phyloP scores from a whole-genome alignment of 1,140 invertebrate genomes.

The Drosophila murphyi region DNA sequence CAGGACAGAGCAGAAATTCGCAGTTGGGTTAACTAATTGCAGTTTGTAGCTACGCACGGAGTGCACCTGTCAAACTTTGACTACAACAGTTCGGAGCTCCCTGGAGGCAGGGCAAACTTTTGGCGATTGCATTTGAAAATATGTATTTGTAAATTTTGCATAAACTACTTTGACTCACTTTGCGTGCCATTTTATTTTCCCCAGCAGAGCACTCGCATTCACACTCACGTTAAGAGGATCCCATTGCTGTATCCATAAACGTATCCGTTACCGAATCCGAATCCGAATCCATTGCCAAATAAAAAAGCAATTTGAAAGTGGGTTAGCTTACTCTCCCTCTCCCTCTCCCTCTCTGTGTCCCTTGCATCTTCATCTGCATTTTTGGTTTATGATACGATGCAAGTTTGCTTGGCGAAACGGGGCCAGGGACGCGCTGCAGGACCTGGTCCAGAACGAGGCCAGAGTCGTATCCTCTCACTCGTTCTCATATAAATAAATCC shows the following conservation, averaged over 20 bases:
- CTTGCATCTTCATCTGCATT: background rate
- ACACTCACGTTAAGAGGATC: slow-evolving; percentile 14
- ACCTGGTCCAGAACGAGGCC: slow-evolving; percentile 16
- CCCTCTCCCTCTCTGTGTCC: background rate
- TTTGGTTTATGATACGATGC: slow-evolving; percentile 5
- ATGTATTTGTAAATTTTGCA: slow-evolving; percentile 57
- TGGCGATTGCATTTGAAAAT: slow-evolving; percentile 31
- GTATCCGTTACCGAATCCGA: slow-evolving; percentile 52
- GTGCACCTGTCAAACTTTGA: slow-evolving; percentile 39
- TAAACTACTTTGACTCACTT: slow-evolving; percentile 60
- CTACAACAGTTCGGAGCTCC: slow-evolving; percentile 18
- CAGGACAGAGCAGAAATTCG: background rate
- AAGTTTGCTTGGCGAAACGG: slow-evolving; percentile 35
- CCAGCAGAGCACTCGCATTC: slow-evolving; percentile 14
- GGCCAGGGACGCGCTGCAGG: slow-evolving; percentile 26
- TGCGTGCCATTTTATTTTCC: slow-evolving; percentile 14
- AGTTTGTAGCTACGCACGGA: background rate
- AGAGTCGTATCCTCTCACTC: slow-evolving; percentile 21
- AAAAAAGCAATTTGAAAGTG: slow-evolving; percentile 78
- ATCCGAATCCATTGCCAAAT: slow-evolving; percentile 66
- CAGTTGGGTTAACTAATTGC: slow-evolving; percentile 31
- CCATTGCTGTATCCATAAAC: slow-evolving; percentile 42
- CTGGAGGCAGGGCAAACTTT: slow-evolving; percentile 42
- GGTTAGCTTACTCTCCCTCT: slow-evolving; percentile 47
- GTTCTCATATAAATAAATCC: slow-evolving; percentile 68